Conservation (phyloP, 2,113 vertebrate species). For the Phyllostomus hastatus region DNA sequence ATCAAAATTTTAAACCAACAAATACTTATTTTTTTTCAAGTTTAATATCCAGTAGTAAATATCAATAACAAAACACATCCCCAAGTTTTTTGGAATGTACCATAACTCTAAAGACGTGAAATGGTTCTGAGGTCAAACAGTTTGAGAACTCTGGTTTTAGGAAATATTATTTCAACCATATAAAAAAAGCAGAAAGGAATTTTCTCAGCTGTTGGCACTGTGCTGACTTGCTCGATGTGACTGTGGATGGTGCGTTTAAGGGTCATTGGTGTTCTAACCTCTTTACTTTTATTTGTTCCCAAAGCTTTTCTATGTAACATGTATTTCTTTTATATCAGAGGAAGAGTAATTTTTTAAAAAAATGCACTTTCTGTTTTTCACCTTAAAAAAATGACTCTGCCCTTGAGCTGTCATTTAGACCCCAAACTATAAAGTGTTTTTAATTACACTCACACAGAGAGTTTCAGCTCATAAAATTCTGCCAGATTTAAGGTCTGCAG, state of each 20-base stretch:
- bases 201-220: background rate
- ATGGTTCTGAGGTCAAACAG: background rate
- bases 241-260: background rate
- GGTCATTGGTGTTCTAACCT: conserved; percentile 1
- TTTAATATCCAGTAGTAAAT: background rate
- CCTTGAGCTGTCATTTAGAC: background rate
- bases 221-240: background rate
- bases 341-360: background rate
- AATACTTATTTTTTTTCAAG: background rate
- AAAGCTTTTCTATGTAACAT: background rate
- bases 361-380: background rate
- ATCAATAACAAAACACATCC: background rate
- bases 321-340: background rate
- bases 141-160: background rate
- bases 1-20: background rate
- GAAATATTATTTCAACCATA: background rate
- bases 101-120: background rate
- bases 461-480: conserved; percentile 39
- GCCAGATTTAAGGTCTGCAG: conserved; percentile 16
- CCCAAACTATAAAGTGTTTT: conserved; percentile 2
- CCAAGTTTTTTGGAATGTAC: background rate
- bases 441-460: conserved; percentile 44
- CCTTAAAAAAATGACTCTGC: background rate
- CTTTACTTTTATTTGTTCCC: background rate
- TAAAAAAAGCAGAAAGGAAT: background rate